Conservation (phyloP, 2,797 vertebrate genomes). For the Sebastiscus albofasciatus region DNA sequence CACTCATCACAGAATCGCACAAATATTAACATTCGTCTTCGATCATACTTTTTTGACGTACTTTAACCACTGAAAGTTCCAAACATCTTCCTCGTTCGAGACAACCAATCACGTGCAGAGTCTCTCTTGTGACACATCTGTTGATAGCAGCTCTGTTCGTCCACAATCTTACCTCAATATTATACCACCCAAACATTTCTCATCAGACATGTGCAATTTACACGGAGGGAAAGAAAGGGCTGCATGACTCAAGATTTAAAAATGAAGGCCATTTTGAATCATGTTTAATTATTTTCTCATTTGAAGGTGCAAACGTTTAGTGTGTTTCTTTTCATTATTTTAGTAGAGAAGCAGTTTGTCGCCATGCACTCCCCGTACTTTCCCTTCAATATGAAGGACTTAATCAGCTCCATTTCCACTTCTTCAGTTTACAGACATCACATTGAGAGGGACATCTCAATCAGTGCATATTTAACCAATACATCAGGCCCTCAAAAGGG, state of each 20-base stretch:
- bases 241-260: conserved; percentile 20
- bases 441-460: conserved; percentile 41
- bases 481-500: neutral
- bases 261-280: conserved; percentile 37
- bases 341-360: conserved; percentile 1
- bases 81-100: neutral
- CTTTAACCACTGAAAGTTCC: conserved; percentile 23
- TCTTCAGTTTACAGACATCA: conserved; percentile 32
- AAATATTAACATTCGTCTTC: conserved; percentile 28
- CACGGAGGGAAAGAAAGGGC: conserved; percentile 47
- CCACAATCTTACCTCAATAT: conserved; percentile 12
- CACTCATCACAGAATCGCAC: conserved; percentile 53
- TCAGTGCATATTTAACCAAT: conserved; percentile 55
- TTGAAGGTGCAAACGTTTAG: conserved; percentile 43
- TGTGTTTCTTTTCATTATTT: conserved; percentile 52
- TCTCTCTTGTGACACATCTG: conserved; percentile 16
- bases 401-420: conserved; percentile 20
- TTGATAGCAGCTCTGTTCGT: conserved; percentile 56
- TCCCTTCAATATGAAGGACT: conserved; percentile 81
- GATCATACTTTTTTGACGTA: conserved; percentile 32
- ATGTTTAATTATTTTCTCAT: neutral
- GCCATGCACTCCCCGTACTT: conserved; percentile 32
- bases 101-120: conserved; percentile 48
- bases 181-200: conserved; percentile 23
- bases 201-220: conserved; percentile 40